Evolutionary conservation across 2,797 vertebrate species (phyloP).

Genomic region (Urocyon cinereoargenteus): DNA sequence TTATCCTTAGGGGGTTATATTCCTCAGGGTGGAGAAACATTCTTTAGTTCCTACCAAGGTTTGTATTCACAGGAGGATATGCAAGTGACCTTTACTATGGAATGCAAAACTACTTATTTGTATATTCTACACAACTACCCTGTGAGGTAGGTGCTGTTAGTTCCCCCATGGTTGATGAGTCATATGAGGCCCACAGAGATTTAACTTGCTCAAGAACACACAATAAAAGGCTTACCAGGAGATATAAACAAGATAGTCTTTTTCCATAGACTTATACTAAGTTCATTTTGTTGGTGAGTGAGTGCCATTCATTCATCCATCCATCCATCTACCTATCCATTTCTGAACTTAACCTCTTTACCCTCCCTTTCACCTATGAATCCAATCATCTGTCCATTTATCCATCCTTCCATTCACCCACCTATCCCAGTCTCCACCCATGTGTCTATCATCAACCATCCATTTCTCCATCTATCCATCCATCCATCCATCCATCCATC

Average conservation of each 20-base stretch:
- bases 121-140: not conserved
- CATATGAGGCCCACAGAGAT: conserved; percentile 28
- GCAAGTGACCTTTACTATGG: conserved; percentile 53
- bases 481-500: not conserved
- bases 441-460: no score
- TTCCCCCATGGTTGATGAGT: conserved; percentile 59
- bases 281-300: not conserved
- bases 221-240: not conserved
- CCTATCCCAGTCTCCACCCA: no score
- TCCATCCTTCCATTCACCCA: not conserved
- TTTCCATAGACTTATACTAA: not conserved
- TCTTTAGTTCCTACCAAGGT: not conserved
- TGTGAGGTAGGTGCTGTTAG: not conserved
- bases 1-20: not conserved
- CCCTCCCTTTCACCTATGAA: no score
- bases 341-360: not conserved
- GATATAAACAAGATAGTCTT: conserved; percentile 41
- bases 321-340: not conserved
- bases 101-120: conserved; percentile 18
- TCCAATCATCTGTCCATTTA: not conserved
- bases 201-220: conserved; percentile 34
- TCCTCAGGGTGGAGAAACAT: not conserved
- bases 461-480: not conserved
- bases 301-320: not conserved
- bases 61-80: not conserved